Evolutionary conservation across 2,113 vertebrate species (phyloP), one percentile per base, ranked within the genome.

Genomic region (Oryzias woworae): DNA sequence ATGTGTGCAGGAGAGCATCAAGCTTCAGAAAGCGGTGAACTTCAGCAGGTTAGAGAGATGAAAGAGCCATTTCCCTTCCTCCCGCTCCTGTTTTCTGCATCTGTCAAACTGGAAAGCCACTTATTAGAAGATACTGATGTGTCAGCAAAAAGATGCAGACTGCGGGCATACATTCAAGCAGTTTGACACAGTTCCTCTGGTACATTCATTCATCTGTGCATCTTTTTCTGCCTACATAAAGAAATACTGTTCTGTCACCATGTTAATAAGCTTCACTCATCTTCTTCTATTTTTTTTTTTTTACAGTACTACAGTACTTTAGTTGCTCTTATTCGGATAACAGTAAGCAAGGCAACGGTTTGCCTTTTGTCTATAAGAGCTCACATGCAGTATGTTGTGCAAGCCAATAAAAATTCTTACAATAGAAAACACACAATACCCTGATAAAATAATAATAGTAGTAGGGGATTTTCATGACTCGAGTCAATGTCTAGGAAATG

Each of bases 121-220:
- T 85, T 83, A 86, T 85, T 76, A 79, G 56, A 71, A 26, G 68
- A 84, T 71, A 73, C 69, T 61, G 66, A 77, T 46, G 60, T 67
- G 78, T 85, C 81, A 84, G 83, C 87, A 81, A 55, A 81, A 55
- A 85, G 63, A 63, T 7, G 5, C 50, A 77, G 52, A 46, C 50
- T 42, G 74, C 42, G 31, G 68, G 58, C 68, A 61, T 54, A 58
- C 51, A 28, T 62, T 68, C 46, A 48, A 71, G 68, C 66, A 61
- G 51, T 62, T 67, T 66, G 43, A 63, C 58, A 57, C 52, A 65
- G 60, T 28, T 42, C 26, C 48, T 16, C 16, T 45, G 36, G 20
- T 12, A 56, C 57, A 60, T 26, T 49, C 60, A 46, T 49, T 67
- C 22, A 24, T 71, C 8, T 42, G 5, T 53, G 56, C 42, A 66